Conservation (phyloP, 1,140 invertebrate genomes). For the Trachelipus rathkii region DNA sequence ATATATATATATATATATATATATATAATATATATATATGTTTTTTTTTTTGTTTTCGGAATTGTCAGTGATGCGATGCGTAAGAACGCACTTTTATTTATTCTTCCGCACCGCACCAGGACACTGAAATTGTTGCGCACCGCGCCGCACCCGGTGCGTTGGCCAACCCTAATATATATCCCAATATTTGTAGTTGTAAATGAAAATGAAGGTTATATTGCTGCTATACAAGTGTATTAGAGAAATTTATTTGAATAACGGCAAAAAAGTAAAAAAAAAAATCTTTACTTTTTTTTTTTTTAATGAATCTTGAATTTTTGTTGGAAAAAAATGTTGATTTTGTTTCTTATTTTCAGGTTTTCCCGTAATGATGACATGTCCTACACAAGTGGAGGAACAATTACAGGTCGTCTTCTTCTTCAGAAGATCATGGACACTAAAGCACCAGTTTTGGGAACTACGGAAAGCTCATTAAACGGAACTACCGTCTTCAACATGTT, state of each 20-base stretch:
- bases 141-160: too few species aligned
- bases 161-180: too few species aligned
- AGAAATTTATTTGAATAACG: neutral
- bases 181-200: too few species aligned
- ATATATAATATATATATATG: too few species aligned
- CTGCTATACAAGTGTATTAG: neutral
- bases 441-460: conserved; percentile 23
- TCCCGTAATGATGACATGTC: neutral
- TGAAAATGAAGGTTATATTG: neutral
- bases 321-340: neutral
- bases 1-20: too few species aligned
- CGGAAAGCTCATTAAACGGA: neutral
- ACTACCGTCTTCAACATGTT: neutral
- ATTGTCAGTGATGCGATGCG: too few species aligned
- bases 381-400: conserved; percentile 17
- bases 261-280: neutral
- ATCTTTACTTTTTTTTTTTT: neutral
- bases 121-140: too few species aligned
- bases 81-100: too few species aligned
- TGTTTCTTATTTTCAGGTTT: neutral
- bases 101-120: too few species aligned
- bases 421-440: conserved; percentile 47
- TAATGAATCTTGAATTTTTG: neutral
- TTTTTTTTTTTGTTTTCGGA: too few species aligned
- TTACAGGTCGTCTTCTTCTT: conserved; percentile 48